Conservation (phyloP, 2,113 vertebrate genomes). For the Origma solitaria region DNA sequence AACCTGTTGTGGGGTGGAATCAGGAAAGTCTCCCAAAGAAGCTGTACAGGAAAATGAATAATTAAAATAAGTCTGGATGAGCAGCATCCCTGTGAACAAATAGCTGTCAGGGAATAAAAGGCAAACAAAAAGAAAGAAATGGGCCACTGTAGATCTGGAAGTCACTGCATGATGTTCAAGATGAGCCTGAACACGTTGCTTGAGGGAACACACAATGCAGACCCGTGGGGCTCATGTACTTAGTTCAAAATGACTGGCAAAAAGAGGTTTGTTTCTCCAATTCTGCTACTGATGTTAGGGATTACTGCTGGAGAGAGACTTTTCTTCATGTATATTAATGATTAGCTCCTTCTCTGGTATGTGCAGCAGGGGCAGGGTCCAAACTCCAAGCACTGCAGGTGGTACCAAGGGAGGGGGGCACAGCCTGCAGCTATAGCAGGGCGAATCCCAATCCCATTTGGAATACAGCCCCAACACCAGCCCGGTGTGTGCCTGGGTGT, state of each 20-base stretch:
- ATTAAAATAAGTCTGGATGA: neutral
- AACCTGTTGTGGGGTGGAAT: neutral
- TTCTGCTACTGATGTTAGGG: neutral
- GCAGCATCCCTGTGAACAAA: neutral
- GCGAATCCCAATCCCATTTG: neutral
- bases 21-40: neutral
- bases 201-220: neutral
- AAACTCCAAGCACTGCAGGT: neutral
- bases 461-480: too few relatives aligned
- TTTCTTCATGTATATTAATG: neutral
- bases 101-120: neutral
- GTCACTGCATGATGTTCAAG: accelerated
- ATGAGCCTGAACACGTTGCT: neutral
- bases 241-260: neutral
- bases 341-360: neutral
- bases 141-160: neutral
- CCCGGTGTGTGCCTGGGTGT: accelerated
- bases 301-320: neutral
- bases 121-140: neutral
- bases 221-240: accelerated
- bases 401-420: neutral
- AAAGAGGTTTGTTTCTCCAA: neutral
- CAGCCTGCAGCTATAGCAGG: neutral
- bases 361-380: neutral
- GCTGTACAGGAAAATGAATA: neutral